Conservation (phyloP, 35 echinoderm and acorn worm genomes). For the Strongylocentrotus purpuratus region DNA sequence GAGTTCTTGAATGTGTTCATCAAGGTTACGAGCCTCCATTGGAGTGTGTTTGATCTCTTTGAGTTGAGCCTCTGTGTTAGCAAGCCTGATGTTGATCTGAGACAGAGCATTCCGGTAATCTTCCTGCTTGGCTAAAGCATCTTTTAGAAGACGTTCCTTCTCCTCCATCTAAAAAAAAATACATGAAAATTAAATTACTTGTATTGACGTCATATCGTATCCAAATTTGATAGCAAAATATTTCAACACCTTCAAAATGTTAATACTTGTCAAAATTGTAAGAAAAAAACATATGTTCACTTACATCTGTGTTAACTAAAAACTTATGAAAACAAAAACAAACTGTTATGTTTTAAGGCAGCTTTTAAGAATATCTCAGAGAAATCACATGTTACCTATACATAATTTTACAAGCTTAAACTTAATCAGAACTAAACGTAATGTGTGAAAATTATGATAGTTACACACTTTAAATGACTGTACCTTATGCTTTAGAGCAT, state of each 20-base stretch:
- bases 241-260: no score
- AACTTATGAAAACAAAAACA: no score
- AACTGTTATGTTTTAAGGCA: no score
- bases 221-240: no score
- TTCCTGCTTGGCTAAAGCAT: constrained; percentile 80
- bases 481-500: constrained; percentile 68
- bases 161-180: constrained; percentile 75
- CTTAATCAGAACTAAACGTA: background rate
- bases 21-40: constrained; percentile 53
- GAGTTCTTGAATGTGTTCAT: constrained; percentile 67
- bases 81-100: constrained; percentile 66
- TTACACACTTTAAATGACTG: background rate
- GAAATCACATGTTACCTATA: background rate
- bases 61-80: constrained; percentile 64
- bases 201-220: no score
- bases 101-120: constrained; percentile 82
- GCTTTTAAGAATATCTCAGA: background rate
- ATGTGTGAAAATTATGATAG: background rate
- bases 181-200: background rate
- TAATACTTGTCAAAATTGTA: no score
- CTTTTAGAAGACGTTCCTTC: constrained; percentile 76
- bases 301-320: no score
- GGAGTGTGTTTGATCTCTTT: constrained; percentile 49
- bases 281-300: no score
- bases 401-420: background rate